phyloP scores from a whole-genome alignment of 2,113 vertebrate genomes.

The Polypterus bichir region DNA sequence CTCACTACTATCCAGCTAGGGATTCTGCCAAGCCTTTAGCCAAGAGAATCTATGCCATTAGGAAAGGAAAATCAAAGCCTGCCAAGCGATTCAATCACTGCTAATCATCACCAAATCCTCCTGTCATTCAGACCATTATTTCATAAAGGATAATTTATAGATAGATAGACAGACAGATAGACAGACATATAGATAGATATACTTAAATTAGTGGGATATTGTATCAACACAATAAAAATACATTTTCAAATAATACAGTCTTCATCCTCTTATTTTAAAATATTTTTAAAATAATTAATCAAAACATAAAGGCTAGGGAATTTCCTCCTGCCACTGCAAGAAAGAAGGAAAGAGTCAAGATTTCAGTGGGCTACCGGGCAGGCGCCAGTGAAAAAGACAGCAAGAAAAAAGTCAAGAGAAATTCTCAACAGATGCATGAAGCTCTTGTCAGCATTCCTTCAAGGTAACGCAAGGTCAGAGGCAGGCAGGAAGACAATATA shows the following conservation, averaged over 20 bases:
- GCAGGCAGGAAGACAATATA: constrained; percentile 72
- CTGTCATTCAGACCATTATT: too few relatives aligned
- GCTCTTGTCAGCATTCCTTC: constrained; percentile 73
- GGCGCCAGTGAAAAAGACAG: constrained; percentile 52
- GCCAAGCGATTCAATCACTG: too few relatives aligned
- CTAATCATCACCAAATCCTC: too few relatives aligned
- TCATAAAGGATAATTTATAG: not conserved
- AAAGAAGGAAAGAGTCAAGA: constrained; percentile 31
- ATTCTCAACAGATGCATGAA: constrained; percentile 67
- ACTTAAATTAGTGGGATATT: not conserved
- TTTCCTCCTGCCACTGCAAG: constrained; percentile 30
- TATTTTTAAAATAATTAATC: too few relatives aligned
- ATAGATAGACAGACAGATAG: not conserved
- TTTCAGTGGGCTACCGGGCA: constrained; percentile 62
- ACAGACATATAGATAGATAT: not conserved
- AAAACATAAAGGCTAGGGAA: constrained; percentile 31
- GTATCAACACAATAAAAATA: too few relatives aligned
- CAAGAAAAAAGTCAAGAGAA: constrained; percentile 41
- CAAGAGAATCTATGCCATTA: too few relatives aligned
- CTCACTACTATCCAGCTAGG: too few relatives aligned
- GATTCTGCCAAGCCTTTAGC: too few relatives aligned
- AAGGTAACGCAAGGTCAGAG: constrained; percentile 71
- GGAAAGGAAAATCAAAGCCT: too few relatives aligned
- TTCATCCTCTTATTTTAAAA: too few relatives aligned
- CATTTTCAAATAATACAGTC: too few relatives aligned